Base-by-base conservation (phyloP, 2,113 vertebrate species). In the Grammomys dolichurus region DNA sequence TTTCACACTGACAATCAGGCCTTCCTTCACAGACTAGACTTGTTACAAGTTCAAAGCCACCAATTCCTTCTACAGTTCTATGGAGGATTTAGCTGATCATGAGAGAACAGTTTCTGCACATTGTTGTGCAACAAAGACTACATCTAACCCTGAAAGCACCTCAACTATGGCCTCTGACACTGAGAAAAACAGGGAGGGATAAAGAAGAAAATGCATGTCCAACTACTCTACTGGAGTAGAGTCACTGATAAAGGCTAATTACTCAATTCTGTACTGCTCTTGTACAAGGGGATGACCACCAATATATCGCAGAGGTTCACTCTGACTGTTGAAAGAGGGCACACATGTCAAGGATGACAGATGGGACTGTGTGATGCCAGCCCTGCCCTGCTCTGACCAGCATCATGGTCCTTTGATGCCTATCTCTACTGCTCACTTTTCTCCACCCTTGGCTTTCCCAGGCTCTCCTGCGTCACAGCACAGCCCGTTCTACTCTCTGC, bases 1-100 rank as follows among this genome's bases (percentile, higher is more conserved):
- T 76, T 97, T 89, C 72, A 88, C 70, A 63, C 40, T 89, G 87
- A 88, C 82, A n/a, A 86, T 69, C 60, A 73, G 31, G n/a, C 3
- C 28, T 31, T 89, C 54, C 75, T 65, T 81, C 58, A 93, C 51
- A 72, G 58, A 67, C 76, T 22, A 93, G n/a, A 93, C 17, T 65
- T 40, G 51, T 40, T 17, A 90, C 16, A 80, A 6, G 3, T 70
- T 76, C 90, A 93, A n/a, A 82, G 86, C n/a, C 26, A 96, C 51
- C n/a, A 84, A 46, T 90, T 84, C 26, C 58, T 87, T 19, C 84
- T 51, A 67, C 40, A 46, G 80, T 6, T 31, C 69, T 46, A 70
- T 33, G 92, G 36, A 82, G 2, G 11, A 48, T 28, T 73, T 54
- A 91, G 77, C 19, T 80, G 82, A 72, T 43, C 48, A 14, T 63